Percentiles rank a stretch among this genome's conserved stretches.
Evolutionary conservation across 92 coral and sea anemone species (phyloP).

Genomic region (Zoanthus sociatus): DNA sequence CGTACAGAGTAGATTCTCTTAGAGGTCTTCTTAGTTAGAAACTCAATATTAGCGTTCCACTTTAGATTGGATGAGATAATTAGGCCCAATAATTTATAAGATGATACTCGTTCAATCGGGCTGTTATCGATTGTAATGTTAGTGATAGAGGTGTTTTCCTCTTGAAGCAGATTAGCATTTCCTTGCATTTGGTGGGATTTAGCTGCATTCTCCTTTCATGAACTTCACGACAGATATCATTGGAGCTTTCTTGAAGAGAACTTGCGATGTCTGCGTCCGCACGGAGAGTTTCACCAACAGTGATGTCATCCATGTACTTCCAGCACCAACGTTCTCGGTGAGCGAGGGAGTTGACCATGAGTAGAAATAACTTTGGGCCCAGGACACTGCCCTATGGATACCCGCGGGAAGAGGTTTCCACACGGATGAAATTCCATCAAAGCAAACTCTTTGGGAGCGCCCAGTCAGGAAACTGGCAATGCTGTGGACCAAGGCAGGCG

Average conservation of each 20-base stretch:
- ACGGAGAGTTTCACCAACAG: slow-evolving; percentile 34
- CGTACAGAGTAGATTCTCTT: too few relatives aligned
- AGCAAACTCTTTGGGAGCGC: slow-evolving; percentile 41
- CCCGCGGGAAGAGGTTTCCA: slow-evolving; percentile 19
- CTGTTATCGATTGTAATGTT: slow-evolving; percentile 20
- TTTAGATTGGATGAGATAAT: slow-evolving; percentile 29
- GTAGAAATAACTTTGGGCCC: too few relatives aligned
- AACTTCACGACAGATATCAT: too few relatives aligned
- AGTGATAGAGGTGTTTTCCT: slow-evolving; percentile 28
- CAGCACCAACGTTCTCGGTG: slow-evolving; percentile 5
- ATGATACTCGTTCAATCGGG: slow-evolving; percentile 33
- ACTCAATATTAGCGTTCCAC: slow-evolving; percentile 49
- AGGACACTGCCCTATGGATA: neutral
- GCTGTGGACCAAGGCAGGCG: slow-evolving; percentile 28
- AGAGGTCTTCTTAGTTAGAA: neutral
- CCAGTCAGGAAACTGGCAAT: slow-evolving; percentile 50
- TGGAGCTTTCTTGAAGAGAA: too few relatives aligned
- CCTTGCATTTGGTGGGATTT: too few relatives aligned
- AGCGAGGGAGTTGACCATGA: neutral
- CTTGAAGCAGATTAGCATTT: neutral
- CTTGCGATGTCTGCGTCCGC: neutral
- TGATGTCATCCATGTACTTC: slow-evolving; percentile 29
- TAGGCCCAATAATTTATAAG: slow-evolving; percentile 41
- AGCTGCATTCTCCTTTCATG: too few relatives aligned
- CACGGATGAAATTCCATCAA: slow-evolving; percentile 29